These are phyloP conservation scores for Bradypodion ventrale DNA, from an alignment of 2,797 vertebrate species.

Conservation along the genomic window DNA sequence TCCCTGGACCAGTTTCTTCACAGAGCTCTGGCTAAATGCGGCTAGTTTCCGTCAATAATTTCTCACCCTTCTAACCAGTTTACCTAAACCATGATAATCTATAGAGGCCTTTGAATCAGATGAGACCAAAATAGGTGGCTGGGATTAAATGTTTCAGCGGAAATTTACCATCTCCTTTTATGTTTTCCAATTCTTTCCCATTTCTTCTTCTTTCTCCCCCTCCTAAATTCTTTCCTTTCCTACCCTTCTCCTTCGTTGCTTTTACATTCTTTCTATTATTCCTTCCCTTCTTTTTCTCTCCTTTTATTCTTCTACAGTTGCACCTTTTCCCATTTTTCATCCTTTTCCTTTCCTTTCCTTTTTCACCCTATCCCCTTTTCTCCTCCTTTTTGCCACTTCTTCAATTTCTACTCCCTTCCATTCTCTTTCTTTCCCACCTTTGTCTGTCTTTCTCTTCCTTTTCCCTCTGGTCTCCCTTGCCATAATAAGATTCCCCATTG, in stretches of 20 bases:
- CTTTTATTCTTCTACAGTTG: background rate
- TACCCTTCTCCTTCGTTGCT: background rate
- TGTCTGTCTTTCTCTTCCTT: no score
- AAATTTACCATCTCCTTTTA: background rate
- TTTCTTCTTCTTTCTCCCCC: background rate
- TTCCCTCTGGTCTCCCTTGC: background rate
- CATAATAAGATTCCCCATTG: background rate
- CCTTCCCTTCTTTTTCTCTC: background rate
- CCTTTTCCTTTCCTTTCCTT: slow-evolving; percentile 7
- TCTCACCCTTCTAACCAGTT: no score
- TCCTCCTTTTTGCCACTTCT: fast-evolving
- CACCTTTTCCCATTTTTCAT: background rate
- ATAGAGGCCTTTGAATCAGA: no score
- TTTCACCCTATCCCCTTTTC: background rate
- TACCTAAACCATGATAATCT: no score
- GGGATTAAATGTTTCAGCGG: no score
- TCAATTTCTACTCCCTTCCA: no score
- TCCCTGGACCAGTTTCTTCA: no score
- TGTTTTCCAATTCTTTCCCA: no score
- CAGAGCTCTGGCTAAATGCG: no score
- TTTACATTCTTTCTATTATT: background rate
- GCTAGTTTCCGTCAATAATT: no score
- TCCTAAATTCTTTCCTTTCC: no score
- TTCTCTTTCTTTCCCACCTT: background rate
- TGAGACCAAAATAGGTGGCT: no score